Percentiles rank a stretch among this genome's conserved stretches.
These are phyloP conservation scores for Hyperoplus lanceolatus DNA, from an alignment of 2,797 vertebrate genomes.

Conservation along the genomic window DNA sequence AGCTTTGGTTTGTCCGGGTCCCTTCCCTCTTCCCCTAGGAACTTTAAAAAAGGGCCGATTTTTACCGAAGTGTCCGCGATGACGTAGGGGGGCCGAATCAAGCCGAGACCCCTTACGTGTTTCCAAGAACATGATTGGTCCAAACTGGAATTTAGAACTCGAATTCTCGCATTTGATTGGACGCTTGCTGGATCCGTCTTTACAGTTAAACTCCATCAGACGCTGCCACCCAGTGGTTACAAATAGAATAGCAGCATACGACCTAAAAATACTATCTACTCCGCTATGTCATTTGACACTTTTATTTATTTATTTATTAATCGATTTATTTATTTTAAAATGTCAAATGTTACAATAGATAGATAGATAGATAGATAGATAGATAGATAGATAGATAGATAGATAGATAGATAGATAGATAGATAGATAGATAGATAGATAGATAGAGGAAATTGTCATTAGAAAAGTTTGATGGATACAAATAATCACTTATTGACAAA, in stretches of 20 bases:
- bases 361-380: too few species aligned
- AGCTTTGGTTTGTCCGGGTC: slow-evolving; percentile 55
- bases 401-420: too few species aligned
- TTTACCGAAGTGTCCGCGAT: slow-evolving; percentile 52
- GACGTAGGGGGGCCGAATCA: slow-evolving; percentile 60
- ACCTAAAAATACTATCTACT: neutral
- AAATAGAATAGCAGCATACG: slow-evolving; percentile 9
- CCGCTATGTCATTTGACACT: neutral
- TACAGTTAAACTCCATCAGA: slow-evolving; percentile 20
- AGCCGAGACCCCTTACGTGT: slow-evolving; percentile 31
- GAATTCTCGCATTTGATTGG: slow-evolving; percentile 67
- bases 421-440: too few species aligned
- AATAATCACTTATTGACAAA: too few species aligned
- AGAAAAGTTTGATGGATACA: too few species aligned
- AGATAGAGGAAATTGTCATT: too few species aligned
- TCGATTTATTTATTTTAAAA: too few species aligned
- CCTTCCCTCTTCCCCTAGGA: slow-evolving; percentile 77
- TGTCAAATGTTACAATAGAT: too few species aligned
- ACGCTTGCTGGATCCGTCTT: slow-evolving; percentile 29
- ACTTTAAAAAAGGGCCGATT: slow-evolving; percentile 83
- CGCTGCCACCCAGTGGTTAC: slow-evolving; percentile 53
- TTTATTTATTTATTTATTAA: too few species aligned
- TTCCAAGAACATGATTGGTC: slow-evolving; percentile 70
- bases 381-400: too few species aligned
- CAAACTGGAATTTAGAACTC: neutral